Percentiles rank a stretch among this genome's conserved stretches.
phyloP scores from a whole-genome alignment of 2,797 vertebrate species.

The Clarias platycephalus region DNA sequence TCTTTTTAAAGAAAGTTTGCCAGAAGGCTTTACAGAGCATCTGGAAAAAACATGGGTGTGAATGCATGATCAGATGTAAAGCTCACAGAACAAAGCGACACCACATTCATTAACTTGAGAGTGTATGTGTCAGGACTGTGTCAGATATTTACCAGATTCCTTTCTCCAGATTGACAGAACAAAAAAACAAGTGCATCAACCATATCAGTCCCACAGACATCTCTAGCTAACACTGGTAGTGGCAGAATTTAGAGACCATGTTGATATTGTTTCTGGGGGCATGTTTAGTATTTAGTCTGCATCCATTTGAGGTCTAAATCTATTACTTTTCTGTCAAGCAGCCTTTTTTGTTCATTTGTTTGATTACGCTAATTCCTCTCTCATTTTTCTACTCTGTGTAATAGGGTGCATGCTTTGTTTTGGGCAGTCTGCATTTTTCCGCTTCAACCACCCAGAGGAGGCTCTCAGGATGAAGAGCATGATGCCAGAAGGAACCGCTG shows the following conservation, averaged over 20 bases:
- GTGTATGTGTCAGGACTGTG: neutral
- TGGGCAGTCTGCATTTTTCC: constrained; percentile 91
- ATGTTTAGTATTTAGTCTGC: neutral
- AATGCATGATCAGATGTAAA: neutral
- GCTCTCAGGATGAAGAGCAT: constrained; percentile 96
- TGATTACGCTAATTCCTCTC: neutral
- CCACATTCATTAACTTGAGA: neutral
- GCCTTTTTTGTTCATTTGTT: neutral
- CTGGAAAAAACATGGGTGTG: neutral
- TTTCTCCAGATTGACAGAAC: neutral
- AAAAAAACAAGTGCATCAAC: neutral
- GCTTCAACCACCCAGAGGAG: constrained; percentile 96
- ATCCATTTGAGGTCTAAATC: neutral
- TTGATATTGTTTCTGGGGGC: neutral
- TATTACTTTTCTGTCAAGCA: neutral
- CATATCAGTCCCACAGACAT: too few relatives aligned
- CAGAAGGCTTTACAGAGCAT: neutral
- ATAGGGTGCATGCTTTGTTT: constrained; percentile 97
- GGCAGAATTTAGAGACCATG: neutral
- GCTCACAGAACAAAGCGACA: neutral
- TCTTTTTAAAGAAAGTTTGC: neutral
- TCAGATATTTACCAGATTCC: too few relatives aligned
- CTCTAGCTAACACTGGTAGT: neutral
- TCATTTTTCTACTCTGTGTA: constrained; percentile 28
- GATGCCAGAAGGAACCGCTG: constrained; percentile 77